These are phyloP conservation scores for Remorina albescens DNA, from an alignment of 2,797 vertebrate genomes.

Conservation along the genomic window DNA sequence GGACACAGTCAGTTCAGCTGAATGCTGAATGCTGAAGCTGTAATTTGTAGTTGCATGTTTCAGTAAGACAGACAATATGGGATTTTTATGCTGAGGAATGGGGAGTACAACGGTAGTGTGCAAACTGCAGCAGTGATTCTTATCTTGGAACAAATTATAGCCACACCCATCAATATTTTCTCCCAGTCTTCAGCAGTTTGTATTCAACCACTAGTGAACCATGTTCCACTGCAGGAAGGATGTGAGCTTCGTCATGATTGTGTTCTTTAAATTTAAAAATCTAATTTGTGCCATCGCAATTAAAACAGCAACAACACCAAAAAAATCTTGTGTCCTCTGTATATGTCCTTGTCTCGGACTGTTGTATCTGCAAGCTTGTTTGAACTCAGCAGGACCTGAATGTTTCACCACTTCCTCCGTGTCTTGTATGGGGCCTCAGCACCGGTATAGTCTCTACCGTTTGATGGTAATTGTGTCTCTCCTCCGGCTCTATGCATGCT, in stretches of 20 bases:
- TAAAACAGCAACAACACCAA: too few species aligned
- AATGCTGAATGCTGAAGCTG: neutral
- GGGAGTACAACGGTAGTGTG: neutral
- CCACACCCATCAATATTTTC: neutral
- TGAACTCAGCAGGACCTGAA: conserved; percentile 64
- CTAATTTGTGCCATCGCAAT: too few species aligned
- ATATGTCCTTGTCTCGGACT: conserved; percentile 31
- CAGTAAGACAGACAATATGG: neutral
- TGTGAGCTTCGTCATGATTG: conserved; percentile 15
- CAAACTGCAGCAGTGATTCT: neutral
- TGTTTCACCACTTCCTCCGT: conserved; percentile 63
- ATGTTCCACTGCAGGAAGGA: conserved; percentile 13
- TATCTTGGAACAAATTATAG: conserved; percentile 4
- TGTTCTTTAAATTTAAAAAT: conserved; percentile 9
- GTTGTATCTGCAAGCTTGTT: conserved; percentile 30
- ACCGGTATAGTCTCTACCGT: conserved; percentile 31
- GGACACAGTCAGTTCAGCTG: neutral
- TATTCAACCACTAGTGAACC: conserved; percentile 3
- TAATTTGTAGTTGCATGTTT: conserved; percentile 1
- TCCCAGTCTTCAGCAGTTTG: neutral
- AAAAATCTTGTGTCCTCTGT: too few species aligned
- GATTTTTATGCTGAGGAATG: conserved; percentile 1
- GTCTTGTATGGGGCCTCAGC: conserved; percentile 52
- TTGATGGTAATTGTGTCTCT: conserved; percentile 67
- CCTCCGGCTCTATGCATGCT: conserved; percentile 63